Base-by-base conservation (phyloP, 2,888 invertebrate genomes). In the Luperina nickerlii region DNA sequence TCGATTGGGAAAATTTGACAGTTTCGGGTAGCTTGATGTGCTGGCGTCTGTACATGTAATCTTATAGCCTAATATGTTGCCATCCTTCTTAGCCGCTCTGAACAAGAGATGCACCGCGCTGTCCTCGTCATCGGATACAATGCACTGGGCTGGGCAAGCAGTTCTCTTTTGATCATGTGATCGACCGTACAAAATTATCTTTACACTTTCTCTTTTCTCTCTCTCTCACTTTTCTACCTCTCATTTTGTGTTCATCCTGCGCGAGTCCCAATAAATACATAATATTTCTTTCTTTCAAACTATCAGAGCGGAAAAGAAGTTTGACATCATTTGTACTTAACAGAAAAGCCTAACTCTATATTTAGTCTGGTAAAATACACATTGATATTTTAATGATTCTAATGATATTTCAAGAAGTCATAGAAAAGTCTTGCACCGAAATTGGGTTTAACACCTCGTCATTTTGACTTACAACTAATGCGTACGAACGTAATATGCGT, bases 241-340 rank as follows among this genome's bases (percentile, higher is more conserved):
- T 63, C 18, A 18, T 8, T 27, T 62, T 62, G 62, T 62, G 15
- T 15, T 27, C 27, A 7, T 18, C 6, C 6, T 62, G 15, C 27
- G 62, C n/a, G n/a, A 60, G 6, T 62, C 27, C 2, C 15, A 27
- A 27, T 27, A 15, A 27, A 13, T 27, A 27, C 60, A 27, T 62
- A 2, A 5, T n/a, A n/a, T 13, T 57, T 60, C 11, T n/a, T 27
- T 27, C 62, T 27, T 27, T 15, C 7, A 11, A 60, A 32, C 20
- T 18, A 45, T 78, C 70, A 54, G 42, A 69, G n/a, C 51, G 60
- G 32, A 42, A 32, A 65, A 38, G 72, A 72, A 81, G 57, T 71
- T 63, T 48, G 65, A 20, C 18, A 69, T 42, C 1, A 15, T 15
- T 66, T 27, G 18, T 69, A 42, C 27, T 68, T 60, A 27, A 27